Conservation (phyloP, 2,888 invertebrate genomes). For the Xanthostigma xanthostigma region DNA sequence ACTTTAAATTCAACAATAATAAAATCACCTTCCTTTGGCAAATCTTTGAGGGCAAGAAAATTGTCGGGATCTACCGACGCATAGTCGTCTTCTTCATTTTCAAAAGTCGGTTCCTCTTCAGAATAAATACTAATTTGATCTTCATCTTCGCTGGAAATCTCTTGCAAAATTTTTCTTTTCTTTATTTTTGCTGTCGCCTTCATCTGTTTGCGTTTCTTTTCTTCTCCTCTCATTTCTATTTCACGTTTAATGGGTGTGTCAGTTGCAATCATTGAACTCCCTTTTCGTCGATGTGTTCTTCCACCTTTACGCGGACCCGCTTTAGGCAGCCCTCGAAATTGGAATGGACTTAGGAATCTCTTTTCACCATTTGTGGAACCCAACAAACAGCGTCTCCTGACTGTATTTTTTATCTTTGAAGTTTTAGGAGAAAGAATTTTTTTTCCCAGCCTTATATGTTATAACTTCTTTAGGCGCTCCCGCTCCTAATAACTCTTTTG, state of each 20-base stretch:
- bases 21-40: slow-evolving; percentile 7
- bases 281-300: slow-evolving; percentile 14
- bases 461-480: no score
- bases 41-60: slow-evolving; percentile 12
- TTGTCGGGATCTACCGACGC: slow-evolving; percentile 2
- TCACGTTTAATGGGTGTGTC: slow-evolving; percentile 18
- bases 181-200: slow-evolving; percentile 12
- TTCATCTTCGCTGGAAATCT: slow-evolving; percentile 12
- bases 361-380: slow-evolving; percentile 2
- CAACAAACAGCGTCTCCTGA: no score
- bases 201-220: slow-evolving; percentile 8
- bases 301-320: slow-evolving; percentile 14
- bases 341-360: slow-evolving; percentile 13
- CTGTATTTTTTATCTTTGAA: no score
- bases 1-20: slow-evolving; percentile 8
- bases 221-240: slow-evolving; percentile 10
- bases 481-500: no score
- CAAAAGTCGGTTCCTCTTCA: slow-evolving; percentile 10
- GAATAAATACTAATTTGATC: slow-evolving; percentile 14
- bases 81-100: slow-evolving; percentile 6
- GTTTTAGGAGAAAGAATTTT: no score
- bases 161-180: slow-evolving; percentile 11
- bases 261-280: slow-evolving; percentile 15
- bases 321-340: slow-evolving; percentile 14
- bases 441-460: no score